A percentile compares a stretch with the other conserved stretches of the same genome.
Conservation (phyloP, 1,140 invertebrate species). For the Microplitis demolitor region DNA sequence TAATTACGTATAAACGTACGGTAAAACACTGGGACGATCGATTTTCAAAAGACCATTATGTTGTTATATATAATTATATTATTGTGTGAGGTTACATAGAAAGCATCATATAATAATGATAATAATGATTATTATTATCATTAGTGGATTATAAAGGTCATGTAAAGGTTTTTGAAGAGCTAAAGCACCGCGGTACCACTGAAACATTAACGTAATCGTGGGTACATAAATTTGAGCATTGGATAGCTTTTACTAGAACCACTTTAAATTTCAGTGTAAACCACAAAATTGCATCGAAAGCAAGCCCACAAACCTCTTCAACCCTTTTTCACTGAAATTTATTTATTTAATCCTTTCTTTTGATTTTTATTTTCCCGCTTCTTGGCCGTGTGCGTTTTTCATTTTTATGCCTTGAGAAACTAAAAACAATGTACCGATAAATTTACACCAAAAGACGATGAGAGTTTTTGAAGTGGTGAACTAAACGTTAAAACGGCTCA, state of each 20-base stretch:
- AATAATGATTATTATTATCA: not conserved
- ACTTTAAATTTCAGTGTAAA: slow-evolving; percentile 22
- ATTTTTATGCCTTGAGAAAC: not conserved
- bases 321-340: too few relatives aligned
- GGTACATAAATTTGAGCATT: slow-evolving; percentile 21
- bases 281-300: slow-evolving; percentile 4
- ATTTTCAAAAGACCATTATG: not conserved
- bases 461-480: slow-evolving; percentile 2
- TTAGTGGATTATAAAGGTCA: slow-evolving; percentile 4
- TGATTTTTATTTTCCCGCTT: too few relatives aligned
- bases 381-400: not conserved
- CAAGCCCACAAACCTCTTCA: not conserved
- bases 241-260: slow-evolving; percentile 13
- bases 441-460: not conserved
- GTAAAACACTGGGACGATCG: not conserved
- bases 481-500: slow-evolving; percentile 1
- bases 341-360: too few relatives aligned
- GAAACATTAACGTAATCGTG: slow-evolving; percentile 6
- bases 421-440: not conserved
- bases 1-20: too few relatives aligned
- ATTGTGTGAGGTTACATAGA: not conserved
- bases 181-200: not conserved
- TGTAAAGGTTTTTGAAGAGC: not conserved
- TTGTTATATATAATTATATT: not conserved
- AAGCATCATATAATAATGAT: not conserved